Evolutionary conservation across 2,888 invertebrate genomes (phyloP).

Genomic region (Cantharis flavilabris): DNA sequence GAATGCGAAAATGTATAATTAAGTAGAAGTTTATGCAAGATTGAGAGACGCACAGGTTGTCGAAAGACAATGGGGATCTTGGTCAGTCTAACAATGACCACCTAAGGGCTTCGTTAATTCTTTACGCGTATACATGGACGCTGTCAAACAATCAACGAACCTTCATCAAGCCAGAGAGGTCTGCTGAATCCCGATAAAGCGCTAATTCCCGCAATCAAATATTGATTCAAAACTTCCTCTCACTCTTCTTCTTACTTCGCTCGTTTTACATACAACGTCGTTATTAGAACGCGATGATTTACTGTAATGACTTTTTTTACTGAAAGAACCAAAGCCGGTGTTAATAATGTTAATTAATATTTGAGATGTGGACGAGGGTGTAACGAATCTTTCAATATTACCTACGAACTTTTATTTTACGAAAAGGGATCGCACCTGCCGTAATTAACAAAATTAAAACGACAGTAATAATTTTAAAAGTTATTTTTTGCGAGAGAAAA

Average conservation of each 20-base stretch:
- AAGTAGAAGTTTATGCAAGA: not conserved
- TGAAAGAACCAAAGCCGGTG: slow-evolving; percentile 58
- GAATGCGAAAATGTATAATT: not conserved
- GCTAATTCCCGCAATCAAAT: slow-evolving; percentile 59
- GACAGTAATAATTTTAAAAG: slow-evolving; percentile 22
- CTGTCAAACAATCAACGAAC: slow-evolving; percentile 58
- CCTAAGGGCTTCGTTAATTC: slow-evolving; percentile 52
- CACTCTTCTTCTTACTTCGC: slow-evolving; percentile 54
- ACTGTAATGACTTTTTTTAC: slow-evolving; percentile 62
- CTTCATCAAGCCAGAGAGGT: slow-evolving; percentile 56
- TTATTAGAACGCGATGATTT: slow-evolving; percentile 66
- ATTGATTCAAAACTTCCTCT: slow-evolving; percentile 59
- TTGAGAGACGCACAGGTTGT: not conserved
- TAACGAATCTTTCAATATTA: slow-evolving; percentile 32
- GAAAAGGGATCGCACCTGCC: slow-evolving; percentile 30
- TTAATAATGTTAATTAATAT: slow-evolving; percentile 68
- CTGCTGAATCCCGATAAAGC: slow-evolving; percentile 59
- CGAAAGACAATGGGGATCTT: slow-evolving; percentile 22
- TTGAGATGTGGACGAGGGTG: slow-evolving; percentile 59
- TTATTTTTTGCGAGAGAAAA: slow-evolving; percentile 3
- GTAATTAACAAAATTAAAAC: slow-evolving; percentile 32
- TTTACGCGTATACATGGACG: slow-evolving; percentile 55
- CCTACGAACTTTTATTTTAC: slow-evolving; percentile 27
- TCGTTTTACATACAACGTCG: slow-evolving; percentile 57
- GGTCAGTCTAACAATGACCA: slow-evolving; percentile 30